phyloP scores from a whole-genome alignment of 92 coral and sea anemone species.

The Palythoa grandis region DNA sequence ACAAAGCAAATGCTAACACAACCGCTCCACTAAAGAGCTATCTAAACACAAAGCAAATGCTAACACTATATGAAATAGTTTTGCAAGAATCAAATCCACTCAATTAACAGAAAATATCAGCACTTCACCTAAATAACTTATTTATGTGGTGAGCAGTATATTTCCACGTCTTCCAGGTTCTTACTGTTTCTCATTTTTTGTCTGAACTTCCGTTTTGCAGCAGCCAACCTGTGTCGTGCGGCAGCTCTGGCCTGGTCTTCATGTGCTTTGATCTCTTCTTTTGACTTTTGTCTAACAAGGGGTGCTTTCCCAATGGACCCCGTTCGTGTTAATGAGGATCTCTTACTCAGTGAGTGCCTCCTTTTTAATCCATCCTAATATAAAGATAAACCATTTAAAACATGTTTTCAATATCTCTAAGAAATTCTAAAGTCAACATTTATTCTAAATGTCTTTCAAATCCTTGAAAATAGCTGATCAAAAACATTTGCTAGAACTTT shows the following conservation, averaged over 20 bases:
- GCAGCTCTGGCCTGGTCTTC: constrained; percentile 87
- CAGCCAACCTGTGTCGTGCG: constrained; percentile 87
- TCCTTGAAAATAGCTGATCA: no score
- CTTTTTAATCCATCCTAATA: constrained; percentile 51
- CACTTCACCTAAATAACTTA: constrained; percentile 1
- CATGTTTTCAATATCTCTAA: no score
- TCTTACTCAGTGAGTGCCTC: constrained; percentile 62
- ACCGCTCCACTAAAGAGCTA: neutral
- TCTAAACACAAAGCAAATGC: neutral
- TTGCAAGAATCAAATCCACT: neutral
- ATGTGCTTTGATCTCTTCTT: constrained; percentile 74
- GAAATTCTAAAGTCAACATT: no score
- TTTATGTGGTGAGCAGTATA: constrained; percentile 74
- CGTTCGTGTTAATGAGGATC: constrained; percentile 80
- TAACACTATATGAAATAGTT: neutral
- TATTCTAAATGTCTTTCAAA: no score
- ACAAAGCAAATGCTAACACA: neutral
- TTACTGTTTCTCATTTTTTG: constrained; percentile 74
- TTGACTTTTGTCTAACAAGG: constrained; percentile 78
- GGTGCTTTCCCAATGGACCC: constrained; percentile 80
- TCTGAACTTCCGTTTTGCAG: constrained; percentile 83
- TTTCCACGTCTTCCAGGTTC: constrained; percentile 86
- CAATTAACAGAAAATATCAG: neutral
- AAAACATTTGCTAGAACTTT: no score
- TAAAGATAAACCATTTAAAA: neutral